These are phyloP conservation scores for Willowsia nigromaculata DNA, from an alignment of 2,888 invertebrate species.

Conservation along the genomic window DNA sequence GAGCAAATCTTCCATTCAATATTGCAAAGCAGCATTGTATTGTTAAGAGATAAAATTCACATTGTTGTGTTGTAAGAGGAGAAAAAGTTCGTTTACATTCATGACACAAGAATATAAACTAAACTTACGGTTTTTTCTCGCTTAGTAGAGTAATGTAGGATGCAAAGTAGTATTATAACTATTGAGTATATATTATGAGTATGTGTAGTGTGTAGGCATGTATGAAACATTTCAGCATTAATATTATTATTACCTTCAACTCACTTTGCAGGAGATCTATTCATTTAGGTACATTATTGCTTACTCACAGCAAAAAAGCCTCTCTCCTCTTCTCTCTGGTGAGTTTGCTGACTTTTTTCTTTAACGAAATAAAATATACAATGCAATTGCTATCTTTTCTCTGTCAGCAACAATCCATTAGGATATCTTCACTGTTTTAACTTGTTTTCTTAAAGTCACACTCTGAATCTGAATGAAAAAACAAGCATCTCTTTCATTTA, in stretches of 20 bases:
- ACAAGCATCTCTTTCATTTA: background rate
- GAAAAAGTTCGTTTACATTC: slow-evolving; percentile 65
- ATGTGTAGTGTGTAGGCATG: background rate
- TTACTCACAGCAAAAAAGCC: slow-evolving; percentile 2
- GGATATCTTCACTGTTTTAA: slow-evolving; percentile 32
- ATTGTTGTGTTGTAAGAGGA: background rate
- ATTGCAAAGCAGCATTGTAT: background rate
- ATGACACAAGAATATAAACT: background rate
- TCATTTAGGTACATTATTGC: slow-evolving; percentile 67
- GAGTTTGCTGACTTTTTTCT: slow-evolving; percentile 65
- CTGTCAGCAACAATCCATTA: slow-evolving; percentile 49
- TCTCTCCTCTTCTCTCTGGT: slow-evolving; percentile 4
- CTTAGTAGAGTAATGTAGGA: background rate
- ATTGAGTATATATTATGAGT: background rate
- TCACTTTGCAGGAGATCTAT: slow-evolving; percentile 72
- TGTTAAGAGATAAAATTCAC: background rate
- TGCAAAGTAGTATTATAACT: background rate
- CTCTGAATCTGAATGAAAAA: background rate
- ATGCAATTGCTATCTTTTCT: background rate
- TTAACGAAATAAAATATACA: slow-evolving; percentile 62
- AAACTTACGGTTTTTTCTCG: slow-evolving; percentile 33
- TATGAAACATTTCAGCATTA: background rate
- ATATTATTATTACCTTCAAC: slow-evolving; percentile 48
- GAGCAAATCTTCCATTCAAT: background rate
- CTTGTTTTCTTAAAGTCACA: background rate